phyloP scores from a whole-genome alignment of 2,888 invertebrate species.

The Myathropa florea region DNA sequence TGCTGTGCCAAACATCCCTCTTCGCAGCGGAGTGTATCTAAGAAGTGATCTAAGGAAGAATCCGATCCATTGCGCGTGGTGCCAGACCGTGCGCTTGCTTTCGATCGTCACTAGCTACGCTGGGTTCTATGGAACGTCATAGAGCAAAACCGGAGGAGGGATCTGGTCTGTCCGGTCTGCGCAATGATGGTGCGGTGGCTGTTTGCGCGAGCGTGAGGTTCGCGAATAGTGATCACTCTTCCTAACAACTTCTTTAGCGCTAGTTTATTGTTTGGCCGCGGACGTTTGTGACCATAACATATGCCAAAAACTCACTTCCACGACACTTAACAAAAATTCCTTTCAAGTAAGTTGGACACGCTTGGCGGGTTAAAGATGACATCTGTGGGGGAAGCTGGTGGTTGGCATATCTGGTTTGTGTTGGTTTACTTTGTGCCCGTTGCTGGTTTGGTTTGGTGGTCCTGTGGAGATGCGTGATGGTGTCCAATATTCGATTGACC shows the following conservation, averaged over 20 bases:
- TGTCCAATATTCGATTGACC: not conserved
- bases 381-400: slow-evolving; percentile 23
- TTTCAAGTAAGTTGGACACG: slow-evolving; percentile 38
- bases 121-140: slow-evolving; percentile 23
- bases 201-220: slow-evolving; percentile 1
- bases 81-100: not conserved
- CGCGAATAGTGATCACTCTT: slow-evolving; percentile 49
- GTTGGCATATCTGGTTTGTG: slow-evolving; percentile 11
- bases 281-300: slow-evolving; percentile 63
- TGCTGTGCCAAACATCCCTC: not conserved
- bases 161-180: slow-evolving; percentile 42
- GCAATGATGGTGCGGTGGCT: slow-evolving; percentile 13
- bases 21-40: not conserved
- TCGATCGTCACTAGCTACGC: slow-evolving; percentile 15
- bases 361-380: slow-evolving; percentile 1
- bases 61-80: slow-evolving; percentile 28
- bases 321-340: slow-evolving; percentile 52
- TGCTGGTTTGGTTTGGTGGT: not conserved
- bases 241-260: slow-evolving; percentile 68
- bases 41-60: slow-evolving; percentile 12
- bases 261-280: slow-evolving; percentile 63
- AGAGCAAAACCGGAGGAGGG: not conserved
- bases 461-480: slow-evolving; percentile 22
- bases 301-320: slow-evolving; percentile 59
- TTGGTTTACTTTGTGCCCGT: not conserved